A percentile compares a stretch with the other conserved stretches of the same genome.
Conservation (phyloP, 1,140 invertebrate species). For the Sycophila sp. region DNA sequence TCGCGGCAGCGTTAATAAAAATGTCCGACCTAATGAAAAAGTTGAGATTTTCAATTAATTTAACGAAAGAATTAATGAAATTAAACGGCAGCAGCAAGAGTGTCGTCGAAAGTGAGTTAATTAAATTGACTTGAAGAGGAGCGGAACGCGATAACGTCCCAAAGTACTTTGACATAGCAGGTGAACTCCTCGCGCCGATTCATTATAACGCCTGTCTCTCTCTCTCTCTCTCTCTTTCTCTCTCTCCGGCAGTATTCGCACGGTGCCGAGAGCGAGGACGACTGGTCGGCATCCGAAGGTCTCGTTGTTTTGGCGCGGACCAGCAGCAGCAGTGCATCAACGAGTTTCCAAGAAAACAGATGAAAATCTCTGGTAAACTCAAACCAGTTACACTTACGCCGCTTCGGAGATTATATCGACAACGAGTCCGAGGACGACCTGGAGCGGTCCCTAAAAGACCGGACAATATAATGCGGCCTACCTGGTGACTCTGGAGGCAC, state of each 20-base stretch:
- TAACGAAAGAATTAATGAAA: no score
- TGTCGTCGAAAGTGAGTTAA: no score
- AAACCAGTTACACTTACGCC: constrained; percentile 52
- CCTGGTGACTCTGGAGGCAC: constrained; percentile 46
- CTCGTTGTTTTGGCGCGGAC: constrained; percentile 48
- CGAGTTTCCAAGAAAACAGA: constrained; percentile 56
- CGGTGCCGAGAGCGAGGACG: no score
- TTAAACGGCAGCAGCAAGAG: no score
- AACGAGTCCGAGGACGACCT: constrained; percentile 31
- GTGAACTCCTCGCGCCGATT: constrained; percentile 39
- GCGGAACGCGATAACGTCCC: constrained; percentile 7
- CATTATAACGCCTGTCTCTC: constrained; percentile 45
- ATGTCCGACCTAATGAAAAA: no score
- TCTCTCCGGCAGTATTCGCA: background rate
- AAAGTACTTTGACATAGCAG: constrained; percentile 45
- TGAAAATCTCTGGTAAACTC: constrained; percentile 56
- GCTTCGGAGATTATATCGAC: constrained; percentile 51
- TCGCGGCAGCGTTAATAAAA: no score
- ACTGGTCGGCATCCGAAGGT: constrained; percentile 19
- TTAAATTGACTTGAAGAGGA: constrained; percentile 20
- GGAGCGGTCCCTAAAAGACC: constrained; percentile 46
- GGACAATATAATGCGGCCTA: constrained; percentile 25
- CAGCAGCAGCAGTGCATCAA: constrained; percentile 32
- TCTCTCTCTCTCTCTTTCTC: background rate
- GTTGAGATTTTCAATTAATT: no score